These are phyloP conservation scores for Heterochromis multidens DNA, from an alignment of 2,113 vertebrate genomes.

Conservation along the genomic window DNA sequence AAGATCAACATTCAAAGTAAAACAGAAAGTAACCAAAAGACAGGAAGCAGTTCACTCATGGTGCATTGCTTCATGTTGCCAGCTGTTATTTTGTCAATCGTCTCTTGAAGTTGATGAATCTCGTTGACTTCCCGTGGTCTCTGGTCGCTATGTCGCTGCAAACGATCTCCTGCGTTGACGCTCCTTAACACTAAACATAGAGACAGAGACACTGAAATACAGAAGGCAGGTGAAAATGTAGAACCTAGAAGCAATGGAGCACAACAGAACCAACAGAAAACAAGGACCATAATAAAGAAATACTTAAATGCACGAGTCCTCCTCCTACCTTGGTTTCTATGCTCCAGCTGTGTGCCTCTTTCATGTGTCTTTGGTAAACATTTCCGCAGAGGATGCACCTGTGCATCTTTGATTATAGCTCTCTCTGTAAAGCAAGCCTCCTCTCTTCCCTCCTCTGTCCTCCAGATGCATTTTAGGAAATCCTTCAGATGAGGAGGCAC, in stretches of 20 bases:
- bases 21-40: neutral
- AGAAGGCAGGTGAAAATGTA: neutral
- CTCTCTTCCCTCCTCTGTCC: neutral
- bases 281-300: neutral
- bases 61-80: neutral
- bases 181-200: no score
- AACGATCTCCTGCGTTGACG: no score
- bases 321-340: neutral
- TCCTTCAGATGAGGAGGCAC: neutral
- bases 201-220: no score
- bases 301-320: neutral
- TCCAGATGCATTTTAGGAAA: neutral
- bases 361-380: neutral
- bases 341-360: neutral
- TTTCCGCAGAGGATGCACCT: neutral
- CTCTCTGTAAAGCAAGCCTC: neutral
- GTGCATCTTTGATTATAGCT: neutral
- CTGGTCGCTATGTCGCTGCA: no score
- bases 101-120: no score
- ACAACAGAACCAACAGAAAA: neutral
- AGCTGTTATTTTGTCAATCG: neutral
- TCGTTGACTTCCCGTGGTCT: neutral
- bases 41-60: accelerated
- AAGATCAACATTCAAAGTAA: no score
- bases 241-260: neutral